A percentile compares a stretch with the other conserved stretches of the same genome.
Evolutionary conservation across 1,140 invertebrate species (phyloP).

Genomic region (Notospermus geniculatus): DNA sequence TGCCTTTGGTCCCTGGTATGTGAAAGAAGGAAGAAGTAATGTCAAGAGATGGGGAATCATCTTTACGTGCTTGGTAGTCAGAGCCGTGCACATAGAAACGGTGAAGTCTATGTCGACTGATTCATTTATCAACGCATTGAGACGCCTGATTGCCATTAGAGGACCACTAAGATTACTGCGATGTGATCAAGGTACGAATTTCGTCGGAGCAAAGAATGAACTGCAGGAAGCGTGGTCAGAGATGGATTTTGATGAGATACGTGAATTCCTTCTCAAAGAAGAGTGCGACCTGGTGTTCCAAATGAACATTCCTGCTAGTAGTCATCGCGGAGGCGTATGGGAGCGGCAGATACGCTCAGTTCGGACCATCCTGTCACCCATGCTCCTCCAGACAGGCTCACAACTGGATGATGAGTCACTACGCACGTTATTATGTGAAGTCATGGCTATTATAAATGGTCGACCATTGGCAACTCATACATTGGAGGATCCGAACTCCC

Average conservation of each 20-base stretch:
- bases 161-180: constrained; percentile 7
- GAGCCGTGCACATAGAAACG: constrained; percentile 10
- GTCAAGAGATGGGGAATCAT: constrained; percentile 20
- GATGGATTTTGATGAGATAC: neutral
- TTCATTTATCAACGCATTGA: constrained; percentile 13
- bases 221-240: constrained; percentile 2
- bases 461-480: constrained; percentile 11
- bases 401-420: constrained; percentile 12
- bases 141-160: constrained; percentile 12
- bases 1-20: constrained; percentile 26
- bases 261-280: neutral
- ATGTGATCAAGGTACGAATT: constrained; percentile 12
- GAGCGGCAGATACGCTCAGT: constrained; percentile 12
- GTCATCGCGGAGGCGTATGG: constrained; percentile 13
- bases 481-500: constrained; percentile 9
- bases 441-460: constrained; percentile 14
- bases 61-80: constrained; percentile 15
- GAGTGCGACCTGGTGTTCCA: neutral
- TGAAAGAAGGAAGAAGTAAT: constrained; percentile 8
- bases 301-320: constrained; percentile 5
- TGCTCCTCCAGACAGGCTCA: neutral
- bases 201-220: constrained; percentile 3
- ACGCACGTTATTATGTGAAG: constrained; percentile 12
- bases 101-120: neutral
- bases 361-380: neutral